These are phyloP conservation scores for Stictocephala bisonia DNA, from an alignment of 2,888 invertebrate species.

Conservation along the genomic window DNA sequence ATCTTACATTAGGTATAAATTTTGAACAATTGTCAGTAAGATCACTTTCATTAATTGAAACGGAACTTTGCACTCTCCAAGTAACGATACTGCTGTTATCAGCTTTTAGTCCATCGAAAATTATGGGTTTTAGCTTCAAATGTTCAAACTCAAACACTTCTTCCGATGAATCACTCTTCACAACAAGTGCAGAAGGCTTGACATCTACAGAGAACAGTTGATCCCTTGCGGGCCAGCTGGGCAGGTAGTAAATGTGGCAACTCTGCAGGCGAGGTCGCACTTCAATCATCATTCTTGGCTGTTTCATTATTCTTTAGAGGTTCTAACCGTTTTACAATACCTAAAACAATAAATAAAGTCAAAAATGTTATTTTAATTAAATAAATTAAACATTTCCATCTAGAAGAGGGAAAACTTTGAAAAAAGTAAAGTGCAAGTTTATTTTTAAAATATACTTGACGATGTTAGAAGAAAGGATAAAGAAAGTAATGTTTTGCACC, in stretches of 20 bases:
- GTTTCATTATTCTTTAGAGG: conserved; percentile 60
- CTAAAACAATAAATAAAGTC: too few relatives aligned
- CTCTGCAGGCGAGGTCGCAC: conserved; percentile 71
- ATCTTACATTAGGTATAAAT: conserved; percentile 10
- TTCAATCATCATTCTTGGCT: conserved; percentile 70
- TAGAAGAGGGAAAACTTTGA: too few relatives aligned
- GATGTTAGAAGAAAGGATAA: too few relatives aligned
- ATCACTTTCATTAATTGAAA: not conserved
- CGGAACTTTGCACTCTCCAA: conserved; percentile 12
- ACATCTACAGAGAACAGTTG: not conserved
- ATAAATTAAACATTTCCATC: not conserved
- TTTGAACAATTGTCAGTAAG: not conserved
- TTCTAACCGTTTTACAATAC: conserved; percentile 40
- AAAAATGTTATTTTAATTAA: not conserved
- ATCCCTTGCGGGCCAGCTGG: not conserved
- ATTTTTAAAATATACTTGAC: too few relatives aligned
- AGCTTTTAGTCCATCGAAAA: not conserved
- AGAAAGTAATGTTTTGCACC: too few relatives aligned
- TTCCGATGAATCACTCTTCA: conserved; percentile 3
- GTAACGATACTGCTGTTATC: conserved; percentile 3
- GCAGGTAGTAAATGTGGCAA: conserved; percentile 68
- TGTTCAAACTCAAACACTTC: not conserved
- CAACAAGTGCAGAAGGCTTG: not conserved
- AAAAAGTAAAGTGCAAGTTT: too few relatives aligned
- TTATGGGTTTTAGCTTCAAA: conserved; percentile 2